Percentiles rank a stretch among this genome's conserved stretches.
These are phyloP conservation scores for Hololepta plana DNA, from an alignment of 2,888 invertebrate species.

Conservation along the genomic window DNA sequence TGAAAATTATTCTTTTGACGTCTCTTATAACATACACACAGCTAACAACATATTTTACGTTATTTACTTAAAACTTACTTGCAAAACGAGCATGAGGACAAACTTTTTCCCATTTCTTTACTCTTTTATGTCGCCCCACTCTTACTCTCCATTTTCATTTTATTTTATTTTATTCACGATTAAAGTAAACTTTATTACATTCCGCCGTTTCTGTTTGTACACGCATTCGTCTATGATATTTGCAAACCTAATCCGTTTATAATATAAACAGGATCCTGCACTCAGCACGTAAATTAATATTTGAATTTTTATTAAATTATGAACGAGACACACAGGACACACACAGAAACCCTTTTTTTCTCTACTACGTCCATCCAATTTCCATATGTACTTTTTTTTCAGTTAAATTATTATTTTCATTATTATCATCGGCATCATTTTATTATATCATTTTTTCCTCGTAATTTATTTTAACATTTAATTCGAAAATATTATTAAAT, in stretches of 20 bases:
- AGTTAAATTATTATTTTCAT: background rate
- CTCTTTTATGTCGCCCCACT: no score
- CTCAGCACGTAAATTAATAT: conserved; percentile 18
- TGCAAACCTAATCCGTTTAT: conserved; percentile 19
- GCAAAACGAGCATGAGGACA: no score
- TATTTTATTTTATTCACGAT: conserved; percentile 12
- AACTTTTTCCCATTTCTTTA: no score
- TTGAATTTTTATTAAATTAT: conserved; percentile 19
- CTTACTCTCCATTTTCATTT: no score
- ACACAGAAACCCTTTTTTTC: conserved; percentile 1
- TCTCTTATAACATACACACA: no score
- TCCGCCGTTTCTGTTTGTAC: conserved; percentile 13
- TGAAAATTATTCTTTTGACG: no score
- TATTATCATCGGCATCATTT: background rate
- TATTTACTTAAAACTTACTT: no score
- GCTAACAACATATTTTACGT: no score
- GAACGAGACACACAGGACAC: conserved; percentile 8
- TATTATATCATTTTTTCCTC: conserved; percentile 3
- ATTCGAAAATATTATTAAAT: no score
- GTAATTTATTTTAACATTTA: no score
- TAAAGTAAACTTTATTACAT: conserved; percentile 13
- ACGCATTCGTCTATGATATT: conserved; percentile 15
- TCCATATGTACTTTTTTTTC: conserved; percentile 2
- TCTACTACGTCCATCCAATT: conserved; percentile 5
- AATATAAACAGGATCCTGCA: conserved; percentile 17